Conservation (phyloP, 1,140 invertebrate genomes). For the Proales similis region DNA sequence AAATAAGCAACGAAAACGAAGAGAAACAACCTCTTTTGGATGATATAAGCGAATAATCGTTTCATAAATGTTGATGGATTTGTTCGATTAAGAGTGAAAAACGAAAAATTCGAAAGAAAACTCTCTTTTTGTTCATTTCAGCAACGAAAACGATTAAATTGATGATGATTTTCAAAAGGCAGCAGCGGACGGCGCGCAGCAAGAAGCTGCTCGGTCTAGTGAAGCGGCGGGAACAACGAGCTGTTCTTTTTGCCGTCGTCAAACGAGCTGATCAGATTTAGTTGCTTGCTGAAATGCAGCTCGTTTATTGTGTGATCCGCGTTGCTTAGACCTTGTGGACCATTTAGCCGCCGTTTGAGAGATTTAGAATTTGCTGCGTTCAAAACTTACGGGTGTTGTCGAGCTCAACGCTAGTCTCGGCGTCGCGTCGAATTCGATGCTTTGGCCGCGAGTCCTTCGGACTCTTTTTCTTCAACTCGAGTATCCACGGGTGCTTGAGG, state of each 20-base stretch:
- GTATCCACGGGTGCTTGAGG: constrained; percentile 51
- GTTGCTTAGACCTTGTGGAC: no score
- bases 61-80: neutral
- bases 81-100: neutral
- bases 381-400: constrained; percentile 38
- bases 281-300: constrained; percentile 25
- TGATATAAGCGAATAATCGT: neutral
- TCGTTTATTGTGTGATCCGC: constrained; percentile 34
- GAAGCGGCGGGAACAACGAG: constrained; percentile 29
- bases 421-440: constrained; percentile 31
- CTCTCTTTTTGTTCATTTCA: neutral
- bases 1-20: constrained; percentile 1
- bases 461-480: constrained; percentile 39
- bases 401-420: constrained; percentile 34
- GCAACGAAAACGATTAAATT: neutral
- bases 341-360: no score
- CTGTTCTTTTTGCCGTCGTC: constrained; percentile 33
- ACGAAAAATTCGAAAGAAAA: neutral
- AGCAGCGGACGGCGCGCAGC: no score
- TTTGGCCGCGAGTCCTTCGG: constrained; percentile 33
- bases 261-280: constrained; percentile 23
- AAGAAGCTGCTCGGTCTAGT: no score
- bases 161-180: no score
- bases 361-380: no score
- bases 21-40: neutral